phyloP scores from a whole-genome alignment of 1,140 invertebrate genomes.

The Sesamia nonagrioides region DNA sequence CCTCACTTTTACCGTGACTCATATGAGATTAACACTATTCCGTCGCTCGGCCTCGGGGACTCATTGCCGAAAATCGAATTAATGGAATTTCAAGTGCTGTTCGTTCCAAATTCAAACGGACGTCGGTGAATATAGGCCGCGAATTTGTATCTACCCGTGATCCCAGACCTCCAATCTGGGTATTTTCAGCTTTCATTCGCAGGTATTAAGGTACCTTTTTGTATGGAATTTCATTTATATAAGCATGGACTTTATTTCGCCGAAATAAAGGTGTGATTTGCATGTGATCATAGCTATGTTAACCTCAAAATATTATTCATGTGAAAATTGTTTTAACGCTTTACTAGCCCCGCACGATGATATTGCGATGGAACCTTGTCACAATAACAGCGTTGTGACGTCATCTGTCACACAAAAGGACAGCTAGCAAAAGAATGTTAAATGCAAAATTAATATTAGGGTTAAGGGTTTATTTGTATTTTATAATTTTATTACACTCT shows the following conservation, averaged over 20 bases:
- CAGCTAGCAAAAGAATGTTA: too few relatives aligned
- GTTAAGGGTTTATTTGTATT: too few relatives aligned
- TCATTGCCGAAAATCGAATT: conserved; percentile 71
- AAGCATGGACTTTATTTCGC: not conserved
- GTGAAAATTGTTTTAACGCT: conserved; percentile 29
- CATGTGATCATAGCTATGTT: not conserved
- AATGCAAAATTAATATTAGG: too few relatives aligned
- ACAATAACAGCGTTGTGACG: too few relatives aligned
- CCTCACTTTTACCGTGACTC: conserved; percentile 1
- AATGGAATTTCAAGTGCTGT: conserved; percentile 70
- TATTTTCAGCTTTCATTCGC: not conserved
- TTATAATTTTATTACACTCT: too few relatives aligned
- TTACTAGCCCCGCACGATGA: too few relatives aligned
- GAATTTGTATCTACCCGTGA: conserved; percentile 43
- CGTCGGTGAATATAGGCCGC: conserved; percentile 76
- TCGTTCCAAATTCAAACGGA: conserved; percentile 73
- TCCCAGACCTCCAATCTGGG: not conserved
- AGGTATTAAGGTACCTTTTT: not conserved
- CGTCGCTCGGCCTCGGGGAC: not conserved
- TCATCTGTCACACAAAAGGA: too few relatives aligned
- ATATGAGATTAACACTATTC: not conserved
- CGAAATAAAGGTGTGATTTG: conserved; percentile 2
- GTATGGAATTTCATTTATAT: not conserved
- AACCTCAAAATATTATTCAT: not conserved
- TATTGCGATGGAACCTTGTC: too few relatives aligned